Evolutionary conservation across 2,888 invertebrate species (phyloP), one percentile per base, ranked within the genome.

Genomic region (Drosophila austrosaltans): DNA sequence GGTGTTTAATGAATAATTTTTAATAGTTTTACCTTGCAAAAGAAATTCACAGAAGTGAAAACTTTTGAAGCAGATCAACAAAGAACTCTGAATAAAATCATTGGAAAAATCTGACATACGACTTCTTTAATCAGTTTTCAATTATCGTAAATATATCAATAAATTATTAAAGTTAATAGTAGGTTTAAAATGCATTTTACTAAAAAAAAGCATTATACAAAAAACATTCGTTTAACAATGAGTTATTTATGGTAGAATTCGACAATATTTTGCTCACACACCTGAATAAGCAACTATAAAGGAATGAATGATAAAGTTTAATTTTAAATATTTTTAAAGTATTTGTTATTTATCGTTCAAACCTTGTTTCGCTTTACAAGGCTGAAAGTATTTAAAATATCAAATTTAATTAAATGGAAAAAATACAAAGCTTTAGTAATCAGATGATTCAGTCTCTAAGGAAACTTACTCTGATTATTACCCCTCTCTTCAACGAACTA

Each of bases 1-100:
- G 22, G 48, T 48, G 48, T 48, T 48, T 48, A 48, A 48, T 48
- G 48, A 83, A 85, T 85, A 85, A 81, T 82, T 82, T 82, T 83
- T 83, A 85, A 85, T 85, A 81, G 78, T 80, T 77, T 53, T 71
- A 30, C 72, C 71, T 57, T 53, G 28, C 53, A 42, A 16, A 8
- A 8, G 36, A 25, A 25, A 6, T 44, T 61, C 36, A 12, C 42
- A 62, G 44, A 53, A 28, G 42, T 57, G 28, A 59, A 70, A 71
- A 70, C 70, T 60, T 70, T 70, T 36, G 22, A 42, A 20, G 42
- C 64, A 42, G 61, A 72, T 71, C 36, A 36, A 10, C 36, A 65
- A 3, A 30, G 58, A 58, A 61, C 60, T 58, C 64, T 53, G 20
- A 40, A 71, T 60, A 70, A 70, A 71, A 70, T 70, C 56, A 70